Percentiles rank a stretch among this genome's conserved stretches.
These are phyloP conservation scores for Drosophila dives DNA, from an alignment of 2,888 invertebrate species.

Conservation along the genomic window DNA sequence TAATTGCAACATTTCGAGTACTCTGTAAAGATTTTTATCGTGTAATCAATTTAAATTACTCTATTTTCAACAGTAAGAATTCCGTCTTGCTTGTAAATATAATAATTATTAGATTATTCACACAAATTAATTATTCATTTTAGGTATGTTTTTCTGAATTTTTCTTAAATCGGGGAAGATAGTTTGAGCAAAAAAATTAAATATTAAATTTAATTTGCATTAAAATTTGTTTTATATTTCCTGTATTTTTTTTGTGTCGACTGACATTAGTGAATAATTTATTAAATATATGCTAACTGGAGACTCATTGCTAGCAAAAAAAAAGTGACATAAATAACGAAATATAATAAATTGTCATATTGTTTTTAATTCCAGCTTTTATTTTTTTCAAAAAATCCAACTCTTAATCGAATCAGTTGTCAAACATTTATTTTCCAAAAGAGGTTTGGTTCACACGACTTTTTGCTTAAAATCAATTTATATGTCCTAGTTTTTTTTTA, in stretches of 20 bases:
- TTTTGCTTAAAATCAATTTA: not conserved
- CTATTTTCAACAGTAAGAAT: not conserved
- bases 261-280: not conserved
- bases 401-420: not conserved
- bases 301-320: not conserved
- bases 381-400: not conserved
- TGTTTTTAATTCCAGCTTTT: not conserved
- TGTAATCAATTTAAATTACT: not conserved
- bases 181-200: not conserved
- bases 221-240: not conserved
- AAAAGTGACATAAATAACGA: not conserved
- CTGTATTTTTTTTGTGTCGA: not conserved
- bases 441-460: not conserved
- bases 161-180: not conserved
- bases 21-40: not conserved
- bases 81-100: too few relatives aligned
- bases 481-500: not conserved
- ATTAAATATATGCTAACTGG: not conserved
- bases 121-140: not conserved
- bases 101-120: not conserved
- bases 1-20: not conserved
- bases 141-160: not conserved
- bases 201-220: not conserved
- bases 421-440: not conserved
- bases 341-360: not conserved